phyloP scores from a whole-genome alignment of 2,113 vertebrate species.

The Hyaena hyaena region DNA sequence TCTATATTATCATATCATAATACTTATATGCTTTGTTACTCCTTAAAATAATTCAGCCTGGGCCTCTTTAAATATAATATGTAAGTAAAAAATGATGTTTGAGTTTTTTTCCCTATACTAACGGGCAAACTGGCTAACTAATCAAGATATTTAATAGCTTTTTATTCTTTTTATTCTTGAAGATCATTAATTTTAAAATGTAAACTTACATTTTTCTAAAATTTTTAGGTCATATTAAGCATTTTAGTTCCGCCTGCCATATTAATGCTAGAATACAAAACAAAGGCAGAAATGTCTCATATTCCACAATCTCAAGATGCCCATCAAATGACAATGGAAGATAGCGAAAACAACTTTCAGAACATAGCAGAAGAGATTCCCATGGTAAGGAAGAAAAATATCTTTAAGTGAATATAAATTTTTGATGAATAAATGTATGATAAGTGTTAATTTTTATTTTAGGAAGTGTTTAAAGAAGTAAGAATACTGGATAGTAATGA shows the following conservation, averaged over 20 bases:
- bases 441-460: conserved; percentile 72
- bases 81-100: conserved; percentile 56
- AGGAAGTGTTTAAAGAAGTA: conserved; percentile 98
- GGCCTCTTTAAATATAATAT: conserved; percentile 43
- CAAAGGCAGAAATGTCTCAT: conserved; percentile 99
- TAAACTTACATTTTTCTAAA: conserved; percentile 53
- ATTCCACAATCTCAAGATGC: conserved; percentile 99
- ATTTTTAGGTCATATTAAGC: conserved; percentile 96
- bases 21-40: conserved; percentile 17
- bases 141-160: neutral
- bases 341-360: conserved; percentile 98
- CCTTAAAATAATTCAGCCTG: conserved; percentile 23
- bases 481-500: conserved; percentile 89
- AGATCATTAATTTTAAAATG: conserved; percentile 61
- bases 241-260: conserved; percentile 97
- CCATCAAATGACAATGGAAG: conserved; percentile 99
- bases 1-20: neutral
- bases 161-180: conserved; percentile 32
- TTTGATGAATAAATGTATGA: conserved; percentile 48
- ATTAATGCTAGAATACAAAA: conserved; percentile 98
- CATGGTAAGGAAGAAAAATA: conserved; percentile 88
- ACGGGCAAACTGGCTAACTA: conserved; percentile 30
- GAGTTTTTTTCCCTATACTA: conserved; percentile 7
- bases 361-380: conserved; percentile 93
- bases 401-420: conserved; percentile 33